Base-by-base conservation (phyloP, 2,797 vertebrate genomes). In the Pipistrellus pygmaeus region DNA sequence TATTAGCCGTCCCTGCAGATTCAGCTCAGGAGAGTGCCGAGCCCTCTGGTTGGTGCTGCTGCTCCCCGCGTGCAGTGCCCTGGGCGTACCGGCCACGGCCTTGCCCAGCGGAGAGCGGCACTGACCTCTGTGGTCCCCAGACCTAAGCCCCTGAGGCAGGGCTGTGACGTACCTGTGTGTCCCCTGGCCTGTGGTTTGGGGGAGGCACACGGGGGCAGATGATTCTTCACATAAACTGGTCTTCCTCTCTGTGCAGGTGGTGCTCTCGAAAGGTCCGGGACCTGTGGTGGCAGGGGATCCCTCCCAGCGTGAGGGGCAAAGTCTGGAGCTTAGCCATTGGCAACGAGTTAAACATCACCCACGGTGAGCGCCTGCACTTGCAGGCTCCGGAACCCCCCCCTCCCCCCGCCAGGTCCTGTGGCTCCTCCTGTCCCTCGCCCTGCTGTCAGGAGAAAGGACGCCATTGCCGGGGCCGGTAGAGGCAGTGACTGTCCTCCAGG, bases 251-350 rank as follows among this genome's bases (percentile, higher is more conserved):
- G 12, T 72, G 60, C 96, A 99, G 99, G 99, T 99, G 98, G 44
- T 99, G 98, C n/a, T 99, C 99, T 35, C 98, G 99, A 25, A 98
- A 99, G 53, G 99, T 99, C 25, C 98, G 99, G 66, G 99, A 99
- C 69, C 98, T 99, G 0, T 99, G 99, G 99, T 99, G 99, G 99
- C 99, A 99, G 98, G 99, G 99, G 32, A 98, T 99, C 81, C 99
- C 99, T 1, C 99, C 99, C 0, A 99, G 99, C 0, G 99, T 99
- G 95, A 97, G 99, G 92, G 99, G 99, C 94, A 99, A 98, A 96
- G 99, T 99, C 97, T 99, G 99, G 99, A 99, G 99, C 98, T 97
- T 99, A 93, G 99, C 99, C 1, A 99, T 99, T 35, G 99, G 99
- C 97, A 99, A 99, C 0, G 99, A 99, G 71, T 98, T 99, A 96